Evolutionary conservation across 2,888 invertebrate genomes (phyloP).

Genomic region (Polia nebulosa): DNA sequence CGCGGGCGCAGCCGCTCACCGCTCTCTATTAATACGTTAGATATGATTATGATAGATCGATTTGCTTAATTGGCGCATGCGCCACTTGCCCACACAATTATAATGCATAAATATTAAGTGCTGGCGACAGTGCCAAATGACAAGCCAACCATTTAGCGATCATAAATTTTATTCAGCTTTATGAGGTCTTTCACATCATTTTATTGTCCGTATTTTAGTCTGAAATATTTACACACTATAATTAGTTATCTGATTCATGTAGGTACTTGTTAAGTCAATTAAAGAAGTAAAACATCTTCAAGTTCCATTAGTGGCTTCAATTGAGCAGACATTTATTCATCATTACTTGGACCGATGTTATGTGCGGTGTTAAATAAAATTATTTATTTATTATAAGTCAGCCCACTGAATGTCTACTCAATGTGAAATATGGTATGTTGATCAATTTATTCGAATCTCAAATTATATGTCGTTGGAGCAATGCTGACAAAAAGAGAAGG

Average conservation of each 20-base stretch:
- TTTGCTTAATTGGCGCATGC: conserved; percentile 76
- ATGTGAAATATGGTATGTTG: conserved; percentile 44
- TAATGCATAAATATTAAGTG: conserved; percentile 66
- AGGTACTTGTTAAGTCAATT: conserved; percentile 53
- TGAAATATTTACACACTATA: conserved; percentile 55
- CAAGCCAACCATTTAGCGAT: conserved; percentile 67
- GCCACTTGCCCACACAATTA: conserved; percentile 70
- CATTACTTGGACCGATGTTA: conserved; percentile 32
- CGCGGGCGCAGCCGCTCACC: conserved; percentile 73
- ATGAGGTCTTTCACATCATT: conserved; percentile 70
- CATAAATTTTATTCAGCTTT: conserved; percentile 66
- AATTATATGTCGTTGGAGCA: conserved; percentile 47
- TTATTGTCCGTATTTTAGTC: conserved; percentile 59
- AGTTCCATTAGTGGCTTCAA: conserved; percentile 52
- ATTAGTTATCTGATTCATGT: conserved; percentile 53
- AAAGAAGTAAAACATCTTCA: conserved; percentile 52
- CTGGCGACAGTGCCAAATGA: conserved; percentile 66
- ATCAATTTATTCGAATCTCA: conserved; percentile 56
- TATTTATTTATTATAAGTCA: conserved; percentile 41
- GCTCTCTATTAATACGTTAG: conserved; percentile 67
- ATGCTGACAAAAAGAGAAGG: conserved; percentile 48
- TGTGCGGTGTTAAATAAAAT: conserved; percentile 48
- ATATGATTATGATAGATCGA: conserved; percentile 79
- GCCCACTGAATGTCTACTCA: conserved; percentile 41
- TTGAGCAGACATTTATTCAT: conserved; percentile 55